Percentiles rank a stretch among this genome's conserved stretches.
Conservation (phyloP, 2,113 vertebrate species). For the Andinoacara biseriatus region DNA sequence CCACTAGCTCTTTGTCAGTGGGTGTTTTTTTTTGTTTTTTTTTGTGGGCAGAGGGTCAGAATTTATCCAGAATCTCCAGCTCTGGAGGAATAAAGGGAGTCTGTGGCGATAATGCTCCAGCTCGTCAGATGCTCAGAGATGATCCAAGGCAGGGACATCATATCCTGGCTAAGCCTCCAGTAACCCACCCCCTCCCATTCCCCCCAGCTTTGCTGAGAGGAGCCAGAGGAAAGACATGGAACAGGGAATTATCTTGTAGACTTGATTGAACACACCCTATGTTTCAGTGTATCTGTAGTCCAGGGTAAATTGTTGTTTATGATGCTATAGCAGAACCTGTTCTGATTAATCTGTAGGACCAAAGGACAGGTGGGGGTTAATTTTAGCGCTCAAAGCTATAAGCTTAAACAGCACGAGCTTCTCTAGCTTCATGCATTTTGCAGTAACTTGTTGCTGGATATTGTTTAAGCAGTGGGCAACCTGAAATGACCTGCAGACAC, state of each 20-base stretch:
- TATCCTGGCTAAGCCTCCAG: slow-evolving; percentile 72
- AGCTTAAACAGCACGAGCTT: neutral
- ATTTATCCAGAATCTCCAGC: slow-evolving; percentile 62
- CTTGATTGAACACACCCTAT: slow-evolving; percentile 54
- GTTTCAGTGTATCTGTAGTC: slow-evolving; percentile 32
- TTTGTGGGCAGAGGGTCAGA: slow-evolving; percentile 37
- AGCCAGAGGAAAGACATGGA: slow-evolving; percentile 46
- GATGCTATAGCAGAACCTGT: neutral
- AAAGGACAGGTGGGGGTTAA: neutral
- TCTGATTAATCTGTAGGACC: slow-evolving; percentile 9
- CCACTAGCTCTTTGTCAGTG: slow-evolving; percentile 25
- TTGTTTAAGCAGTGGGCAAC: neutral
- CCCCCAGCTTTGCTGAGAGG: slow-evolving; percentile 23
- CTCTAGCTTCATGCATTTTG: neutral
- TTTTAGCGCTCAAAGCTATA: neutral
- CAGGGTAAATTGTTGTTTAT: slow-evolving; percentile 35
- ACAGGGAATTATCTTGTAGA: slow-evolving; percentile 60
- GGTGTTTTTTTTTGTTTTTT: slow-evolving; percentile 22
- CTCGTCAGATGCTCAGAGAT: slow-evolving; percentile 71
- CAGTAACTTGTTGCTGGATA: neutral
- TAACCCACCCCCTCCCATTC: slow-evolving; percentile 41
- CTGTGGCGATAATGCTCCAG: slow-evolving; percentile 66
- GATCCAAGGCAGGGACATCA: slow-evolving; percentile 75
- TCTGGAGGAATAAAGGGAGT: slow-evolving; percentile 62
- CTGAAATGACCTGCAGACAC: neutral